Percentiles rank a stretch among this genome's conserved stretches.
These are phyloP conservation scores for Drepana arcuata DNA, from an alignment of 1,140 invertebrate species.

Conservation along the genomic window DNA sequence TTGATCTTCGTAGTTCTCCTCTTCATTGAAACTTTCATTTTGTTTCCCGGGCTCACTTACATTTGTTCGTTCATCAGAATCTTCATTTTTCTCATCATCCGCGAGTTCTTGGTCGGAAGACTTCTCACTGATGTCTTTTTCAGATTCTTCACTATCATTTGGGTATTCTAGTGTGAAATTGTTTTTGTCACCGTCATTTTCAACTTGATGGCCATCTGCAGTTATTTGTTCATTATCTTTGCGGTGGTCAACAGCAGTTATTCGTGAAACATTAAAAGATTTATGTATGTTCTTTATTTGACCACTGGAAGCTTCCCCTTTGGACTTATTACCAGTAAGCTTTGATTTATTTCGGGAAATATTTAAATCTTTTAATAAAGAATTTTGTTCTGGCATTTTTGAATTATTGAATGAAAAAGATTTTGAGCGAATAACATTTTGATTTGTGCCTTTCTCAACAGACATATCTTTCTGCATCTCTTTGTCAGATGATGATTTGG, in stretches of 20 bases:
- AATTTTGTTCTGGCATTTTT: too few relatives aligned
- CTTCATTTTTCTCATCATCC: constrained; percentile 3
- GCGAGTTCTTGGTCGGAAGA: neutral
- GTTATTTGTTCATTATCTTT: constrained; percentile 1
- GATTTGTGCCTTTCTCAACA: too few relatives aligned
- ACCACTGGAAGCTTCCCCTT: too few relatives aligned
- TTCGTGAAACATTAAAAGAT: too few relatives aligned
- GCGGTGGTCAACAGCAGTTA: neutral
- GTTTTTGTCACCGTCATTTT: constrained; percentile 4
- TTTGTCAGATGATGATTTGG: constrained; percentile 15
- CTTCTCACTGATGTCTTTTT: constrained; percentile 1
- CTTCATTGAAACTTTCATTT: constrained; percentile 1
- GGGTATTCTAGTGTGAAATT: too few relatives aligned
- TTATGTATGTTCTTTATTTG: neutral
- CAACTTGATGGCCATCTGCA: neutral
- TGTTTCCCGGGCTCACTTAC: neutral
- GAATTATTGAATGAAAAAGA: too few relatives aligned
- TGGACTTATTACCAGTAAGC: too few relatives aligned
- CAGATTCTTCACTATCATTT: constrained; percentile 4
- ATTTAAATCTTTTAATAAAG: too few relatives aligned
- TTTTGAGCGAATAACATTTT: too few relatives aligned
- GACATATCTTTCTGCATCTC: too few relatives aligned
- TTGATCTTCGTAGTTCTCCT: constrained; percentile 1
- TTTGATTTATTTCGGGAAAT: too few relatives aligned
- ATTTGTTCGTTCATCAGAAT: neutral